Conservation (phyloP, 2,888 invertebrate genomes). For the Leptinotarsa juncta region DNA sequence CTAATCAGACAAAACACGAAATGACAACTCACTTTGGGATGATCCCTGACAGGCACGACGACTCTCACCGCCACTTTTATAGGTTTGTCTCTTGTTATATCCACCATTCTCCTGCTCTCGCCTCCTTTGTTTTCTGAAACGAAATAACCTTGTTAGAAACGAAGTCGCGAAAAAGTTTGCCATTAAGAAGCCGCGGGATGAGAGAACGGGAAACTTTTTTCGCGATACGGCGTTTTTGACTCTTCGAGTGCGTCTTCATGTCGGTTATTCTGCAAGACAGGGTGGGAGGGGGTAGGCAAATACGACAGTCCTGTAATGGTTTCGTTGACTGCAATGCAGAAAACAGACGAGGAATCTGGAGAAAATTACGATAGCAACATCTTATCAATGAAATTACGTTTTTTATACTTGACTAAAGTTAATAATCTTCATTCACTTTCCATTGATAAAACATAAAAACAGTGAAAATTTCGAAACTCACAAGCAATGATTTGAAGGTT, state of each 20-base stretch:
- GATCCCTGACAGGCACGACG: conserved; percentile 87
- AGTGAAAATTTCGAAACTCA: too few relatives aligned
- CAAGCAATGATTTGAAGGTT: too few relatives aligned
- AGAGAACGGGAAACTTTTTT: not conserved
- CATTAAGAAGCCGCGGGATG: conserved; percentile 26
- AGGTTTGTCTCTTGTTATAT: conserved; percentile 88
- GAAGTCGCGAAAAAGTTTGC: conserved; percentile 34
- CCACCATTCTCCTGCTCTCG: conserved; percentile 79
- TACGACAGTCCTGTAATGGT: not conserved
- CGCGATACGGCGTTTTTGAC: conserved; percentile 7
- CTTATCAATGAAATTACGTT: too few relatives aligned
- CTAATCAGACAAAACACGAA: conserved; percentile 36
- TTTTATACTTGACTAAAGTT: too few relatives aligned
- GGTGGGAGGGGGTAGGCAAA: not conserved
- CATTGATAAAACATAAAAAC: too few relatives aligned
- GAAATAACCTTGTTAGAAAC: conserved; percentile 47
- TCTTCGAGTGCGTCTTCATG: conserved; percentile 10
- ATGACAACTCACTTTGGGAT: conserved; percentile 78
- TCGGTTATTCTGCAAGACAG: not conserved
- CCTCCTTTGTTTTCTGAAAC: conserved; percentile 63
- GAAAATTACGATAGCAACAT: too few relatives aligned
- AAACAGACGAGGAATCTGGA: not conserved
- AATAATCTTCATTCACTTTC: too few relatives aligned
- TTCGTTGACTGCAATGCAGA: not conserved
- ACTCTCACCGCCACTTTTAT: conserved; percentile 89